Base-by-base conservation (phyloP, 2,113 vertebrate genomes). In the Corydoras sp. region DNA sequence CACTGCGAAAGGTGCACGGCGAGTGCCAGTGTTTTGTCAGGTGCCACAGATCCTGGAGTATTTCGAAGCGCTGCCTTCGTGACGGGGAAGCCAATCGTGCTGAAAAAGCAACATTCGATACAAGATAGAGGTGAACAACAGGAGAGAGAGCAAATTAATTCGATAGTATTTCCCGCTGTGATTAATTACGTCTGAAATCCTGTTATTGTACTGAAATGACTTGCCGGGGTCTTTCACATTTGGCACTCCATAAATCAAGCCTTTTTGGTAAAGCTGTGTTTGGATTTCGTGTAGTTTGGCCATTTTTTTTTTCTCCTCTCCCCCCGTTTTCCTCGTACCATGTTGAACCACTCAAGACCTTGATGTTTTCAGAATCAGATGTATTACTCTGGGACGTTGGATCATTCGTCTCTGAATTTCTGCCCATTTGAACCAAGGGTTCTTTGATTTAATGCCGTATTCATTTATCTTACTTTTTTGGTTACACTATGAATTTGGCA, bases 21-120 rank as follows among this genome's bases (percentile, higher is more conserved):
- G 75, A 69, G 64, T 88, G 83, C 83, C 82, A 79, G 73, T 93
- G 88, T 94, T 93, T 88, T 88, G 86, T 88, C 92, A 94, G 92
- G 91, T 95, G 93, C 79, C 80, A 80, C 75, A 76, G 78, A 81
- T 69, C 79, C 65, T 49, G 69, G 53, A 72, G n/a, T 72, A 80
- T 74, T 81, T 83, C 86, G 89, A 81, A 81, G 76, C 18, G 18
- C 18, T 24, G 18, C 71, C 77, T 62, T 82, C 81, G 81, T 85
- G 83, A 84, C 86, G 85, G 89, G 73, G 32, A 65, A 85, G 85
- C 79, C 82, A 65, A 75, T 82, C 62, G 71, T 85, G 75, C 76
- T 74, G 74, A 78, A 75, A 81, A 80, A 81, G 67, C 75, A 72
- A 54, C n/a, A 30, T 49, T 75, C n/a, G 14, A 51, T 35, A 58